phyloP scores from a whole-genome alignment of 2,888 invertebrate species.

The Caenorhabditis sp. region DNA sequence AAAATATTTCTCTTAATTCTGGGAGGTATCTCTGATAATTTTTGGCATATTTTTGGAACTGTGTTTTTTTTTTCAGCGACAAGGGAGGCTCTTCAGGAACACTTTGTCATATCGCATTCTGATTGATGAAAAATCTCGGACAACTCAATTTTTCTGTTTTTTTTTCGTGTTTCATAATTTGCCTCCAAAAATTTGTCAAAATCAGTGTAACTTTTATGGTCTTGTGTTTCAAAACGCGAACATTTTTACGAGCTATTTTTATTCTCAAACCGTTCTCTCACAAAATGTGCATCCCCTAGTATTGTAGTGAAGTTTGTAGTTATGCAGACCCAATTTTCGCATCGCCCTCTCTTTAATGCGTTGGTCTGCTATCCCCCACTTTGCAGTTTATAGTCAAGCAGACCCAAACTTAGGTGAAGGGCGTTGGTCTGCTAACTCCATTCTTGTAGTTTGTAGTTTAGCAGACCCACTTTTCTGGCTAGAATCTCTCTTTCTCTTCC shows the following conservation, averaged over 20 bases:
- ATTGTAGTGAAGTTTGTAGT: no score
- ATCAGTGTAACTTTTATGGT: background rate
- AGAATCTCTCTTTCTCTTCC: no score
- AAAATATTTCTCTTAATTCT: background rate
- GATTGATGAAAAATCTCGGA: background rate
- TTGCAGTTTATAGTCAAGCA: slow-evolving; percentile 26
- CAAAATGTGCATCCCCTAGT: no score
- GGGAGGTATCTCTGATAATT: background rate
- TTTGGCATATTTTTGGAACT: background rate
- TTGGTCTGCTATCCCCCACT: background rate
- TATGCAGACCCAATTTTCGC: no score
- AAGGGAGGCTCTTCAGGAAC: background rate
- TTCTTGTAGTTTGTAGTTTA: no score
- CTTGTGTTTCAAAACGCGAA: background rate
- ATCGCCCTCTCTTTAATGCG: no score
- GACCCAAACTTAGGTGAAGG: background rate
- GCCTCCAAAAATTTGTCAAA: background rate
- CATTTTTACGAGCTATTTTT: no score
- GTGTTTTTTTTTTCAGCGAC: background rate
- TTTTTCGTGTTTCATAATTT: background rate
- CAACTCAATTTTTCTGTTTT: no score
- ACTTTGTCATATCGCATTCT: slow-evolving; percentile 1
- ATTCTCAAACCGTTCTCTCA: no score
- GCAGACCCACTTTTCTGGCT: no score
- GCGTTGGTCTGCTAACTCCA: no score